Evolutionary conservation across 2,888 invertebrate genomes (phyloP), one percentile per base, ranked within the genome.

Genomic region (Oscheius sp.): DNA sequence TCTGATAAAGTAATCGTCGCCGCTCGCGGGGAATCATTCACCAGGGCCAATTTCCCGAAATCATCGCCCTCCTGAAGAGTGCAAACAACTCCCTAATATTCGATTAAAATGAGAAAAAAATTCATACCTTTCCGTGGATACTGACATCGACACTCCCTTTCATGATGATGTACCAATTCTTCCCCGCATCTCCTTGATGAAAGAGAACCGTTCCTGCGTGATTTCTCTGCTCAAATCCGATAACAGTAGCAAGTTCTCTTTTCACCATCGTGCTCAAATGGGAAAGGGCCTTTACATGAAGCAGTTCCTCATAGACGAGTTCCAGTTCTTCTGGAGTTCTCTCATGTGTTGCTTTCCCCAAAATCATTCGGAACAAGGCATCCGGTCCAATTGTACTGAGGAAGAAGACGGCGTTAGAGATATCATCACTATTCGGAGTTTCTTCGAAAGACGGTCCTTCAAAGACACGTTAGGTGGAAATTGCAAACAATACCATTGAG

Each of bases 11-110:
- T 91, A 80, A 93, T 92, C 17, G 92, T 92, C 32, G 93, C 92
- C 68, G 93, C 92, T 87, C 92, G 91, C 45, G 93, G 92, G 62
- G 92, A 91, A 88, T 93, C 92, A 87, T 93, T 93, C 80, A 93
- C 92, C 77, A 93, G 89, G 49, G 92, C 92, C 80, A 93, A 88
- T 88, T 93, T 93, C 61, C 93, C 93, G 87, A 93, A 93, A 88
- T 93, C 93, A 87, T 93, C 93, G 68, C 92, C 92, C 87, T 92
- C 92, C 85, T 91, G 91, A 41, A 93, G 88, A 47, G 91, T 91
- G 78, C 92, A 92, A 36, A 93, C 92, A 14, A 91, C 91, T 54
- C 93, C 93, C 89, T 89, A 78, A 80, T 83, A 41, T 12, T 4
- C 36, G 8, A 9, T 14, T 8, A 9, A 9, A 9, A 9, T 36